These are phyloP conservation scores for Irena cyanogastra DNA, from an alignment of 2,113 vertebrate species.

Conservation along the genomic window DNA sequence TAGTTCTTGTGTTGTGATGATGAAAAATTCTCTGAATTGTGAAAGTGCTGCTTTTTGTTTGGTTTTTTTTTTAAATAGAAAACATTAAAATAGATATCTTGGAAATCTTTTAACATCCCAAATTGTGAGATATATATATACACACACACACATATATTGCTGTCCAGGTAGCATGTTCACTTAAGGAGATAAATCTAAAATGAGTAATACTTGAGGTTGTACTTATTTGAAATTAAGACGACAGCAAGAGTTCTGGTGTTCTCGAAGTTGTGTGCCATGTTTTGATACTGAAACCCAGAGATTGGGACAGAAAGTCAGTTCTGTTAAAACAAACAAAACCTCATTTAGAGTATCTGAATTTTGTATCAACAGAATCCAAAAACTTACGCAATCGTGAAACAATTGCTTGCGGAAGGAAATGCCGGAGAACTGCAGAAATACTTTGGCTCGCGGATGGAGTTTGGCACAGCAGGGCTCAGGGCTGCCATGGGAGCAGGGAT, in stretches of 20 bases:
- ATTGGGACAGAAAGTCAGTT: neutral
- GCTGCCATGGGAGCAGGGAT: slow-evolving; percentile 91
- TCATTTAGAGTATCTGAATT: neutral
- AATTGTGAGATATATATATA: neutral
- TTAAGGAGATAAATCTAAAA: neutral
- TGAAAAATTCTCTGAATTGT: neutral
- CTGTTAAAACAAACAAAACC: neutral
- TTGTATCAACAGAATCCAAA: slow-evolving; percentile 82
- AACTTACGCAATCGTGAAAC: slow-evolving; percentile 77
- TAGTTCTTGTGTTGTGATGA: neutral
- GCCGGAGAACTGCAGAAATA: slow-evolving; percentile 78
- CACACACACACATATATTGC: rapidly evolving
- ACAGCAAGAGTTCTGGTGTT: neutral
- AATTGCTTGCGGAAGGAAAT: slow-evolving; percentile 73
- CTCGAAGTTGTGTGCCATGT: neutral
- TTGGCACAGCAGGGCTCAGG: slow-evolving; percentile 93
- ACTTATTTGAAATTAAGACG: neutral
- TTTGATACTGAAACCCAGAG: neutral
- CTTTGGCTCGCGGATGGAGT: slow-evolving; percentile 91
- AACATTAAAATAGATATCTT: neutral
- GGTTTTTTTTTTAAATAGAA: neutral
- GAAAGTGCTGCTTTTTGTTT: neutral
- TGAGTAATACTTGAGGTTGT: neutral
- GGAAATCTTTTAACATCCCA: neutral
- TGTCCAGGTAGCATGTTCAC: neutral